These are phyloP conservation scores for Pterocles gutturalis DNA, from an alignment of 2,113 vertebrate species.

Conservation along the genomic window DNA sequence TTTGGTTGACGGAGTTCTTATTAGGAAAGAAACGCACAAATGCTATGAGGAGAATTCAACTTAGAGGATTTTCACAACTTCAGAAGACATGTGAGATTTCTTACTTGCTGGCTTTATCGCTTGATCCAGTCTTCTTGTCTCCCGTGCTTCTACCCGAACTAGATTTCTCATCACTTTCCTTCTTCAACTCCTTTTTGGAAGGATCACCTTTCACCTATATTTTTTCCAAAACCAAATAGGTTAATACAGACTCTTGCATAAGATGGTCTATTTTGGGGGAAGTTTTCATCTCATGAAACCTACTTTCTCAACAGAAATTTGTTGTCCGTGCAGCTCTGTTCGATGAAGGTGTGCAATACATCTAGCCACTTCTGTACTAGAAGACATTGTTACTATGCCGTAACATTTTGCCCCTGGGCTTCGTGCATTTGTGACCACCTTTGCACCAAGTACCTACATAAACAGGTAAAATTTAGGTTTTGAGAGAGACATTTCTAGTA, in stretches of 20 bases:
- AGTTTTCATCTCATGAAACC: constrained; percentile 26
- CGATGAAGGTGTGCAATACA: constrained; percentile 94
- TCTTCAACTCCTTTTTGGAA: constrained; percentile 96
- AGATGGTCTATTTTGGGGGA: neutral
- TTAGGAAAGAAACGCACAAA: constrained; percentile 28
- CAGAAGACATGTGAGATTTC: neutral
- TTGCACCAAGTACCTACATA: constrained; percentile 92
- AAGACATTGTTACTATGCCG: constrained; percentile 96
- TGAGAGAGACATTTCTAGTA: neutral
- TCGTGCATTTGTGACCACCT: constrained; percentile 96
- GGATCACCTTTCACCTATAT: constrained; percentile 93
- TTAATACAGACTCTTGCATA: neutral
- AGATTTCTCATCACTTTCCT: constrained; percentile 90
- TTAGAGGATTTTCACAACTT: neutral
- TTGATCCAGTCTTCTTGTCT: constrained; percentile 86
- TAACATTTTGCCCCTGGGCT: constrained; percentile 97
- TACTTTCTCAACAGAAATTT: constrained; percentile 97
- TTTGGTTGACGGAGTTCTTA: constrained; percentile 86
- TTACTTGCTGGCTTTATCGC: constrained; percentile 86
- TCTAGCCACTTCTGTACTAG: constrained; percentile 89
- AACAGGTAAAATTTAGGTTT: neutral
- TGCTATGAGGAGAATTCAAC: constrained; percentile 4
- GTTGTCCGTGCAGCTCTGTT: constrained; percentile 95
- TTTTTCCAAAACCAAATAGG: constrained; percentile 15
- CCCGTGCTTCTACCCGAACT: constrained; percentile 81